These are phyloP conservation scores for Notarius lentiginosus DNA, from an alignment of 2,113 vertebrate species.

Conservation along the genomic window DNA sequence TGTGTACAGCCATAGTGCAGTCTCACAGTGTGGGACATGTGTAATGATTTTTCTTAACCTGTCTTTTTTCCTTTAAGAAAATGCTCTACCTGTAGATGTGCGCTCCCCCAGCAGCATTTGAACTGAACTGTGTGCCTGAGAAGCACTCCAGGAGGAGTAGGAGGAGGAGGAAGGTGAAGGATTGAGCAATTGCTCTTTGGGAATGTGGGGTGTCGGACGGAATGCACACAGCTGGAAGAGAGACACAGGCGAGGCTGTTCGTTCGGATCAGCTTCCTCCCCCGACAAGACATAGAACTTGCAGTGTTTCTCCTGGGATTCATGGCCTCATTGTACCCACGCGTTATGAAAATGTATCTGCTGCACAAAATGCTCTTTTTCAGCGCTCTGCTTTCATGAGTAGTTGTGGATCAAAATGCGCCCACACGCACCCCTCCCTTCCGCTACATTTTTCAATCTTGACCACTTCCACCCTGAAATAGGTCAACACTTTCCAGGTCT, in stretches of 20 bases:
- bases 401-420: slow-evolving; percentile 27
- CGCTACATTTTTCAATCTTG: slow-evolving; percentile 10
- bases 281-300: slow-evolving; percentile 41
- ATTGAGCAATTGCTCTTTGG: slow-evolving; percentile 74
- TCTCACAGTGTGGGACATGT: neutral
- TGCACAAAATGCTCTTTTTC: slow-evolving; percentile 64
- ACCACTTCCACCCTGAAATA: slow-evolving; percentile 36
- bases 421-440: slow-evolving; percentile 8
- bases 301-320: slow-evolving; percentile 50
- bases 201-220: slow-evolving; percentile 72
- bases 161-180: slow-evolving; percentile 58
- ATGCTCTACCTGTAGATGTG: slow-evolving; percentile 31
- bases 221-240: slow-evolving; percentile 68
- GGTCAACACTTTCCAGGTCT: slow-evolving; percentile 34
- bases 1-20: slow-evolving; percentile 15
- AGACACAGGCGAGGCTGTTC: slow-evolving; percentile 70
- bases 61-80: neutral
- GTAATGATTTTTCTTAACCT: slow-evolving; percentile 57
- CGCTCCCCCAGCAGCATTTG: slow-evolving; percentile 7
- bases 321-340: slow-evolving; percentile 60
- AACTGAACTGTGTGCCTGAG: slow-evolving; percentile 23
- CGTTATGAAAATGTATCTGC: slow-evolving; percentile 67
- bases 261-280: slow-evolving; percentile 59
- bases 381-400: neutral
- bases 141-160: slow-evolving; percentile 57